These are phyloP conservation scores for Darevskia mixta DNA, from an alignment of 2,797 vertebrate species.

Conservation along the genomic window DNA sequence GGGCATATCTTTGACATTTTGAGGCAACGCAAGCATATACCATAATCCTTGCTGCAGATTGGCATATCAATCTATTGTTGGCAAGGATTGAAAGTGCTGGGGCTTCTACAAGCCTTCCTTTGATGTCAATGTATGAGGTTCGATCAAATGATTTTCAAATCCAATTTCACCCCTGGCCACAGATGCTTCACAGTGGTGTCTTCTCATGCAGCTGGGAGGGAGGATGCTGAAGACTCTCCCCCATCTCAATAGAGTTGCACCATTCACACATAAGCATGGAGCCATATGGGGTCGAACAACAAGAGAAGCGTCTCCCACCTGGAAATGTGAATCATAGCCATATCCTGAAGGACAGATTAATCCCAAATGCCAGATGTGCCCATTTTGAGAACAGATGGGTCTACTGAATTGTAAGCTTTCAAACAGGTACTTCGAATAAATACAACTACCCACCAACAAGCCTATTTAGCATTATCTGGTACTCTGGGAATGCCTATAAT, in stretches of 20 bases:
- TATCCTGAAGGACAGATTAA: not conserved
- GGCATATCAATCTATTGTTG: not conserved
- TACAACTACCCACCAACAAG: too few species aligned
- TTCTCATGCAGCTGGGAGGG: not conserved
- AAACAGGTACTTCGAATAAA: not conserved
- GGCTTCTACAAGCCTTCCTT: not conserved
- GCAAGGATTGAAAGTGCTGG: too few species aligned
- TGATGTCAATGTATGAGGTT: not conserved
- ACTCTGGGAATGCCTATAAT: not conserved
- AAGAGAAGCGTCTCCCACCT: not conserved
- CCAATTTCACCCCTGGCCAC: not conserved
- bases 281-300: not conserved
- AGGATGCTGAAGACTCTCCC: not conserved
- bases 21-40: not conserved
- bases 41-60: not conserved
- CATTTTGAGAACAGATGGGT: not conserved
- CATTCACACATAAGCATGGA: not conserved
- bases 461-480: not conserved
- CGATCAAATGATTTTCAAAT: slow-evolving; percentile 15
- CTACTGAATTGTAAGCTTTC: not conserved
- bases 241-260: not conserved
- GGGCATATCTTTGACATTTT: not conserved
- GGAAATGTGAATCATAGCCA: not conserved
- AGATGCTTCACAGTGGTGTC: not conserved
- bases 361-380: not conserved